Evolutionary conservation across 2,888 invertebrate genomes (phyloP).

Genomic region (Drosophila greeni): DNA sequence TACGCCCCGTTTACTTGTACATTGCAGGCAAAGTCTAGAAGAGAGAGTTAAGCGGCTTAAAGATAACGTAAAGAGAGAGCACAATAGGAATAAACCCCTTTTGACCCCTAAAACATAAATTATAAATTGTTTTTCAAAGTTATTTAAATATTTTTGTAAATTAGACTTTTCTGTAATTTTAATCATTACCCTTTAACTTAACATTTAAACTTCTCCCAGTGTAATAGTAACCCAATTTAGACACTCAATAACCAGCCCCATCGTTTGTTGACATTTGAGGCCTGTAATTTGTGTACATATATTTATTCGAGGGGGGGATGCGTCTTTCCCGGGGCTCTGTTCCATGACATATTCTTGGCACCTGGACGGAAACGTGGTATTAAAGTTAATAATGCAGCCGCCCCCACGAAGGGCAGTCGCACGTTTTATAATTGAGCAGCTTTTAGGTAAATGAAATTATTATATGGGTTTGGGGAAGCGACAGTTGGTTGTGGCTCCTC

Average conservation of each 20-base stretch:
- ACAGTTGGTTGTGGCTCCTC: constrained; percentile 10
- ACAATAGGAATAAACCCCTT: too few species aligned
- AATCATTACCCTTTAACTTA: background rate
- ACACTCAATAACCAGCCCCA: constrained; percentile 8
- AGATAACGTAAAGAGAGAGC: too few species aligned
- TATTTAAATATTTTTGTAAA: too few species aligned
- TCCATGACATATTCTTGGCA: constrained; percentile 44
- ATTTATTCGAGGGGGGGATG: constrained; percentile 25
- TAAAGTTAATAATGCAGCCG: constrained; percentile 56
- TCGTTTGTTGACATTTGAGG: constrained; percentile 37
- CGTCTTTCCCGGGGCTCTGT: constrained; percentile 17
- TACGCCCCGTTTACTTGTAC: too few species aligned
- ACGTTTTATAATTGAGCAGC: constrained; percentile 56
- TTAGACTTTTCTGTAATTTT: too few species aligned
- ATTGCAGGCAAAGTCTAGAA: too few species aligned
- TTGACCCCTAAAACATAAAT: too few species aligned
- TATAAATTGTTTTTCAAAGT: too few species aligned
- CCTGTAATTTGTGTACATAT: constrained; percentile 48
- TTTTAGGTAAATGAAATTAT: constrained; percentile 44
- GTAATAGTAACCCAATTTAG: constrained; percentile 18
- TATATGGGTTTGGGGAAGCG: constrained; percentile 22
- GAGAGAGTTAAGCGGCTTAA: too few species aligned
- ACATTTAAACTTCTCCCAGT: background rate
- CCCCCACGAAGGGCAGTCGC: constrained; percentile 28
- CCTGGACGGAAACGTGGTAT: constrained; percentile 33